Conservation (phyloP, 2,888 invertebrate genomes). For the Cistogaster globosa region DNA sequence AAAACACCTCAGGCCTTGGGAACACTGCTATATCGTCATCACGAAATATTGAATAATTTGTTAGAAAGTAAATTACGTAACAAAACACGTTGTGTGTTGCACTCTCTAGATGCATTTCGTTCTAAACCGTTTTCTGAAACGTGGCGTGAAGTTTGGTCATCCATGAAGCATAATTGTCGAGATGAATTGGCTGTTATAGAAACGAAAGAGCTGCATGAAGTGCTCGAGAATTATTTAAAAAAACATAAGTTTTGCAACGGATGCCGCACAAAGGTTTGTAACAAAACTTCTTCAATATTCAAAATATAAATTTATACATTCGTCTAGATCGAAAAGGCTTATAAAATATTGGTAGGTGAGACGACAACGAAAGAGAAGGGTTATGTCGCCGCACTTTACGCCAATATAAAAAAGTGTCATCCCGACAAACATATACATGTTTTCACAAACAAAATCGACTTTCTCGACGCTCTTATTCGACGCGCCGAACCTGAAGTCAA, state of each 20-base stretch:
- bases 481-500: slow-evolving; percentile 96
- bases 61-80: slow-evolving; percentile 93
- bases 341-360: slow-evolving; percentile 93
- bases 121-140: slow-evolving; percentile 88
- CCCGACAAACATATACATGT: slow-evolving; percentile 94
- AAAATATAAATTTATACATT: slow-evolving; percentile 13
- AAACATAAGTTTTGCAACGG: slow-evolving; percentile 97
- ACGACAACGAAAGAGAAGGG: slow-evolving; percentile 94
- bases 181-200: slow-evolving; percentile 95
- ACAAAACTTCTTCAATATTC: neutral
- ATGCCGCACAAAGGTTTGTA: slow-evolving; percentile 93
- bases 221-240: slow-evolving; percentile 93
- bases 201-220: slow-evolving; percentile 91
- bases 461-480: slow-evolving; percentile 93
- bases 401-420: slow-evolving; percentile 93
- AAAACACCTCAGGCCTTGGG: slow-evolving; percentile 91
- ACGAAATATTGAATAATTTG: slow-evolving; percentile 89
- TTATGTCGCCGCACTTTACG: slow-evolving; percentile 93
- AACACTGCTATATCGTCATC: slow-evolving; percentile 93
- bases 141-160: slow-evolving; percentile 93
- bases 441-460: slow-evolving; percentile 91
- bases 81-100: slow-evolving; percentile 93
- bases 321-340: slow-evolving; percentile 88
- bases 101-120: slow-evolving; percentile 94
- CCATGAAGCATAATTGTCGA: slow-evolving; percentile 90